Evolutionary conservation across 2,113 vertebrate genomes (phyloP).

Genomic region (Orycteropus afer): DNA sequence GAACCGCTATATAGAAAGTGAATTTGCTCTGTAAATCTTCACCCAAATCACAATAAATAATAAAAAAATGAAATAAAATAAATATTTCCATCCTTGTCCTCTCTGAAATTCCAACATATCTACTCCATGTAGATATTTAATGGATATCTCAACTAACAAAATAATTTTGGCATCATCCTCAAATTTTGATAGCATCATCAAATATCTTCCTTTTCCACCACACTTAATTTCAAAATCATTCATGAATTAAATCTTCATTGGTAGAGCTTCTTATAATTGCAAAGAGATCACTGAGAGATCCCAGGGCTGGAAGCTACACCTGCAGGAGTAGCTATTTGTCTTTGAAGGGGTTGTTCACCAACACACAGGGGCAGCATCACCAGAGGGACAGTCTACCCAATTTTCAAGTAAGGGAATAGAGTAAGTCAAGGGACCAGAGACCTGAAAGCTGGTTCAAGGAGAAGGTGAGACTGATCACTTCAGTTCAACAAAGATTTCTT

Average conservation of each 20-base stretch:
- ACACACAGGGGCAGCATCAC: background rate
- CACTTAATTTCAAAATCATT: background rate
- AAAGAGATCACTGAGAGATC: background rate
- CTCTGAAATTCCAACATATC: background rate
- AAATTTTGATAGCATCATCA: background rate
- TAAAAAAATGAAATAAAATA: no score
- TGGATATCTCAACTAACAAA: background rate
- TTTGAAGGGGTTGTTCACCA: background rate
- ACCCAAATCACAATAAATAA: no score
- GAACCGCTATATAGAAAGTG: no score
- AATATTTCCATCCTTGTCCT: background rate
- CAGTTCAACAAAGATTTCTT: background rate
- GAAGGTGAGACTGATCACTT: background rate
- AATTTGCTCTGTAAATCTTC: no score
- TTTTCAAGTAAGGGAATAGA: background rate
- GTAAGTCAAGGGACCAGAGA: background rate
- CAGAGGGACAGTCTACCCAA: background rate
- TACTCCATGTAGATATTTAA: no score
- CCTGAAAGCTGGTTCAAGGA: background rate
- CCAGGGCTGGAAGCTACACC: background rate
- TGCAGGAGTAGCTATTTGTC: background rate
- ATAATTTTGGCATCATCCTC: no score
- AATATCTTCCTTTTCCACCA: background rate
- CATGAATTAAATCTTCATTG: background rate
- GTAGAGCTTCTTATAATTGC: background rate